Conservation (phyloP, 2,797 vertebrate genomes). For the Paramormyrops hopkinsi region DNA sequence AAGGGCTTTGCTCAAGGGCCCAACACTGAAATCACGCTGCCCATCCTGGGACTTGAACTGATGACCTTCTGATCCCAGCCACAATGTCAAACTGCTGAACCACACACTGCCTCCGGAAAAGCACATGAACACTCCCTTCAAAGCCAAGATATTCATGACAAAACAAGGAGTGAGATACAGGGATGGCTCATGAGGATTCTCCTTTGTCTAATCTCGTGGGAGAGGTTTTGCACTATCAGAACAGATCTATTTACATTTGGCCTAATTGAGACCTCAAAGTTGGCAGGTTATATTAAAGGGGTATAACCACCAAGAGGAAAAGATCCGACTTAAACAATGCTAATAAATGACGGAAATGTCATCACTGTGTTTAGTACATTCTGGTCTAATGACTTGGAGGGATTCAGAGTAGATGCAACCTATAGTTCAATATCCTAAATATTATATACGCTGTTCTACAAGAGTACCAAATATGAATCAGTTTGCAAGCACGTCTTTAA, state of each 20-base stretch:
- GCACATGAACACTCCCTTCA: background rate
- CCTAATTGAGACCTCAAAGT: background rate
- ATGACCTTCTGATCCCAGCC: background rate
- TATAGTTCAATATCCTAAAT: background rate
- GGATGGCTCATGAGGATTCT: background rate
- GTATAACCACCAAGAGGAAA: background rate
- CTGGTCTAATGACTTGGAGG: background rate
- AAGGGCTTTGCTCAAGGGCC: background rate
- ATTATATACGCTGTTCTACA: background rate
- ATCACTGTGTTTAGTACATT: background rate
- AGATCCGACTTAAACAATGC: background rate
- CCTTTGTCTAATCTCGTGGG: background rate
- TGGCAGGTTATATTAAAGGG: background rate
- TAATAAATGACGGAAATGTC: background rate
- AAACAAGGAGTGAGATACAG: background rate
- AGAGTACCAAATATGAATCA: background rate
- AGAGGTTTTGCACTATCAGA: background rate
- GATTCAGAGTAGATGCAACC: background rate
- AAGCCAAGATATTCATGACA: background rate
- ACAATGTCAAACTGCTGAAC: background rate
- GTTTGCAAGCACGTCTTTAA: background rate
- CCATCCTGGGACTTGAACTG: background rate
- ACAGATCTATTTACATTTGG: background rate
- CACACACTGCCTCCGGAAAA: background rate
- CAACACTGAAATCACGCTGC: background rate